Base-by-base conservation (phyloP, 2,113 vertebrate species). In the Coryphaenoides rupestris region DNA sequence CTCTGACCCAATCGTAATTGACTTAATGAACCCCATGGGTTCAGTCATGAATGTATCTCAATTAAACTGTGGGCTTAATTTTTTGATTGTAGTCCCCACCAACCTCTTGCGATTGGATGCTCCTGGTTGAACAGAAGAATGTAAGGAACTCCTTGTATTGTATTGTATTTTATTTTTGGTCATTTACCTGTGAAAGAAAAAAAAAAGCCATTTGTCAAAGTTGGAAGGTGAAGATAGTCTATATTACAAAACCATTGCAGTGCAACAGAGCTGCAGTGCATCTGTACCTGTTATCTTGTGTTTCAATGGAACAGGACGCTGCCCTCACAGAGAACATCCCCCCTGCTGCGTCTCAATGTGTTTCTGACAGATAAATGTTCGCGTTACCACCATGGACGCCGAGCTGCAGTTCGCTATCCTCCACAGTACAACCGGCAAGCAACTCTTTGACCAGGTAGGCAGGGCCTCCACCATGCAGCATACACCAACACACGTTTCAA, bases 371-470 rank as follows among this genome's bases (percentile, higher is more conserved):
- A 95, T 98, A 80, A 98, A 93, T 69, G 95, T 98, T 55, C 92
- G 95, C 63, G 94, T 98, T 69, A 98, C 95, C 68, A 97, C 95
- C 59, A 98, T 98, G 96, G 95, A 98, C 55, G 96, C 96, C 70
- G 96, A 98, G 89, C 90, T 98, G 92, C 95, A 98, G 84, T 98
- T 98, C 90, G 96, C 96, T 70, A 98, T 98, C 83, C 94, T 97
- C 88, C 94, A 94, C 81, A 98, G 95, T 84, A 98, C 96, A 16
- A 97, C 95, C 0, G 96, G 96, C 74, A 98, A 97, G 76, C 95
- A 98, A 69, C 93, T 98, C 49, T 98, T 98, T 68, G 96, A 98
- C 87, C 96, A 98, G 92, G 96, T 98, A 86, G 46, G n/a, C n/a
- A n/a, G n/a, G n/a, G 21, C 47, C 28, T 23, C 83, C 50, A 21